Evolutionary conservation across 37 sponge, comb jelly and placozoan species (phyloP).

Genomic region (Agelas oroides): DNA sequence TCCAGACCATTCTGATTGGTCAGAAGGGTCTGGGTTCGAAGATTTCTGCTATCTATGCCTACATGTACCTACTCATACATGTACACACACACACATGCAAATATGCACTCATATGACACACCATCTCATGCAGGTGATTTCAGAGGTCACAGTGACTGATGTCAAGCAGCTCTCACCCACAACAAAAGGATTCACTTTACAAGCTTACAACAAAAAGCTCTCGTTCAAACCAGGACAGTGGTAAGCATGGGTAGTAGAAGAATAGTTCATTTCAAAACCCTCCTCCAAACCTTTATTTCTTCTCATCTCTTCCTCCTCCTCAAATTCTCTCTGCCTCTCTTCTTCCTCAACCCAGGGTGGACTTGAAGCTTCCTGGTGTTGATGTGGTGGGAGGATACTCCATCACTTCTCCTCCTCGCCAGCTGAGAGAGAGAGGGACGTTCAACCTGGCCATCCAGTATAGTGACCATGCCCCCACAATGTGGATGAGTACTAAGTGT

Average conservation of each 20-base stretch:
- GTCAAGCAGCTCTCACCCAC: constrained; percentile 73
- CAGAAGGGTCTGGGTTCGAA: too few species aligned
- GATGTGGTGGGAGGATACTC: constrained; percentile 86
- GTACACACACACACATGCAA: neutral
- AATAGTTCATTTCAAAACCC: too few species aligned
- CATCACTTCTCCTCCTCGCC: constrained; percentile 76
- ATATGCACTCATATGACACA: too few species aligned
- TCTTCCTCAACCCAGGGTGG: constrained; percentile 55
- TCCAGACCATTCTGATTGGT: too few species aligned
- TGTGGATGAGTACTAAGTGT: constrained; percentile 85
- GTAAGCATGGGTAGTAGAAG: constrained; percentile 22
- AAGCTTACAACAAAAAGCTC: constrained; percentile 26
- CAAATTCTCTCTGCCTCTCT: neutral
- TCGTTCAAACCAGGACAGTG: constrained; percentile 85
- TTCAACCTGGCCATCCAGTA: constrained; percentile 78
- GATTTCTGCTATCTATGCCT: too few species aligned
- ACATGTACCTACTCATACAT: neutral
- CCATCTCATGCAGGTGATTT: constrained; percentile 27
- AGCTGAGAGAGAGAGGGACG: constrained; percentile 20
- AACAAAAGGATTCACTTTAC: constrained; percentile 68
- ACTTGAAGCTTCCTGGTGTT: constrained; percentile 68
- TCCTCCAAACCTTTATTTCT: too few species aligned
- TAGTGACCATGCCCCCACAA: constrained; percentile 76
- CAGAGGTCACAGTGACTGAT: constrained; percentile 44
- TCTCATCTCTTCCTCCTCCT: too few species aligned